Evolutionary conservation across 2,888 invertebrate species (phyloP).

Genomic region (Nebria brevicollis): DNA sequence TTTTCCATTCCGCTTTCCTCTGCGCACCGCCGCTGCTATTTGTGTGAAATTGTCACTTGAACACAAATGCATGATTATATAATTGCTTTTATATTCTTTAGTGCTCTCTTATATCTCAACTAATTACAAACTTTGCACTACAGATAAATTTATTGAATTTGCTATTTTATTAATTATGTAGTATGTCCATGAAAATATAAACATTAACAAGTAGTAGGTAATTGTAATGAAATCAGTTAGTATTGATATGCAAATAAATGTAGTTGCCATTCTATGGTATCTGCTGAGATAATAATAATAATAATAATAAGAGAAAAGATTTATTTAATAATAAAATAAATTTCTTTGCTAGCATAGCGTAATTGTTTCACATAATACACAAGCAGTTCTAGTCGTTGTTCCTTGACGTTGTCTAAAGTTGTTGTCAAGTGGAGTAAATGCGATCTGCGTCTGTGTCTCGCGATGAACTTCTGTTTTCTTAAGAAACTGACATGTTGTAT

Average conservation of each 20-base stretch:
- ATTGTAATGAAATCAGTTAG: too few species aligned
- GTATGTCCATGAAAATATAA: too few species aligned
- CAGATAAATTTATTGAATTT: neutral
- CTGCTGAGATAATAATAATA: neutral
- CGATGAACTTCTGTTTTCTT: constrained; percentile 39
- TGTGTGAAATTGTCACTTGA: constrained; percentile 38
- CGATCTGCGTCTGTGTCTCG: neutral
- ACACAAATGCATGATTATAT: neutral
- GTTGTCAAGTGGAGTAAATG: neutral
- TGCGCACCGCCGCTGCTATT: neutral
- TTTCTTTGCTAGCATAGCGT: neutral
- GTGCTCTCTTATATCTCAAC: neutral
- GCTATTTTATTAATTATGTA: too few species aligned
- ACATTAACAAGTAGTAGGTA: too few species aligned
- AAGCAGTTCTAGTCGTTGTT: neutral
- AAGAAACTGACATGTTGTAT: constrained; percentile 56
- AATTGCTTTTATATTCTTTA: neutral
- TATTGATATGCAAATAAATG: too few species aligned
- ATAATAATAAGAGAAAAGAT: neutral
- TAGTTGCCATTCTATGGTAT: too few species aligned
- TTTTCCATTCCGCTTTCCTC: neutral
- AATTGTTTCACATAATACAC: neutral
- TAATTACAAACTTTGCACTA: neutral
- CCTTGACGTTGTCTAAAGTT: neutral
- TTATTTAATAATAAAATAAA: neutral